Conservation (phyloP, 2,113 vertebrate species). For the Lepus americanus region DNA sequence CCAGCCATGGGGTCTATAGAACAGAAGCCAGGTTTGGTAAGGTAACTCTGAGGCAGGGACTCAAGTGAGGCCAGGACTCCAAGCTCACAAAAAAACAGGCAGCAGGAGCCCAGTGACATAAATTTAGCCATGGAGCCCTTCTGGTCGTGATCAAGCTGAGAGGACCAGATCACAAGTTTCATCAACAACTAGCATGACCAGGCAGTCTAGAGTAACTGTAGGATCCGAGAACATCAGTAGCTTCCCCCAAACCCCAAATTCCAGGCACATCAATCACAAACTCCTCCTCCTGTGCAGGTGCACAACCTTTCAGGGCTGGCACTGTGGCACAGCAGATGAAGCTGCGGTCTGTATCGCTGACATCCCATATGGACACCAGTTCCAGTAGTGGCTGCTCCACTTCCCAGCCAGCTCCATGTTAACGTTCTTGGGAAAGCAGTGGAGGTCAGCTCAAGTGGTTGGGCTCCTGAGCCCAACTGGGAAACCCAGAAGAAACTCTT, state of each 20-base stretch:
- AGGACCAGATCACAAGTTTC: not conserved
- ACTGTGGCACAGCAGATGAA: too few species aligned
- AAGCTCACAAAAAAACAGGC: fast-evolving
- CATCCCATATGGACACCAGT: too few species aligned
- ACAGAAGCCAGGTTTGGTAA: not conserved
- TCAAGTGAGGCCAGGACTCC: too few species aligned
- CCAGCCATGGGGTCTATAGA: not conserved
- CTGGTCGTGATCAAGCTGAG: not conserved
- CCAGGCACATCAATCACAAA: not conserved
- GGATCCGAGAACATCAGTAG: not conserved
- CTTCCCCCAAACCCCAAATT: not conserved
- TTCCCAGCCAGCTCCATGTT: too few species aligned
- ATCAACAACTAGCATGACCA: too few species aligned
- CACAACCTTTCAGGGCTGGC: not conserved
- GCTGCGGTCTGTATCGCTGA: too few species aligned
- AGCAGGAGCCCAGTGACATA: not conserved
- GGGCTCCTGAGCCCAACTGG: too few species aligned
- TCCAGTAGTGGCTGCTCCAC: too few species aligned
- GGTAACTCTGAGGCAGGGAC: too few species aligned
- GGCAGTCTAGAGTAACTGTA: not conserved
- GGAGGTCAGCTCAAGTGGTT: not conserved
- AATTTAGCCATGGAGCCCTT: not conserved
- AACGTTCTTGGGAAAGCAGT: not conserved
- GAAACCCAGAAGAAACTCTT: too few species aligned
- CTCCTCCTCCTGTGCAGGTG: not conserved